Base-by-base conservation (phyloP, 1,140 invertebrate species). In the Anthonomus grandis region DNA sequence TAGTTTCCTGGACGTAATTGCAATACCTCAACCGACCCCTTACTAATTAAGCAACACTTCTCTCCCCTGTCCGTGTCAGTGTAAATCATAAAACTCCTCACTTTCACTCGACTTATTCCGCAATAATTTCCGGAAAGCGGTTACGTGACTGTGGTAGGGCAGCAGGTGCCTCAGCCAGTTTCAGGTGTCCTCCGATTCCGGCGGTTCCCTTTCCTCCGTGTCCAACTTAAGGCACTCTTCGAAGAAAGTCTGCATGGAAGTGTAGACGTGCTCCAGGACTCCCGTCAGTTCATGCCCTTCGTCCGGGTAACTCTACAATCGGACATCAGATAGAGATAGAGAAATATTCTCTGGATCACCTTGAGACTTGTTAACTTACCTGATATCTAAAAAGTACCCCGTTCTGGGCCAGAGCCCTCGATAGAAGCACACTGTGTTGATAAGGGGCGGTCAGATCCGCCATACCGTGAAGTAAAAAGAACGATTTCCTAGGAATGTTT, bases 391-490 rank as follows among this genome's bases (percentile, higher is more conserved):
- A 96, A 58, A 94, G 81, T 57, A 95, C 84, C 65, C 89, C 88
- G 51, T 87, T 87, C 65, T 90, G 84, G 18, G 90, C 86, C 57
- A 97, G 81, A 56, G 91, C 87, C 70, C 89, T 86, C 25, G 93
- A 90, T 49, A 96, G 81, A 70, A 91, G 83, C 71, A 95, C 85
- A 55, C 87, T 88, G 75, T 97, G 93, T 65, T 92, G 89, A 77
- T 94, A 93, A 66, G 94, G 94, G 63, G 93, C 90, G 66, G 90
- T 90, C 62, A 94, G 83, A 75, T 95, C 92, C 9, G 87, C 88
- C 70, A 94, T 81, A 57, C 93, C 93, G 70, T 96, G 94, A 66
- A 97, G 79, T 57, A 97, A 78, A 74, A 93, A 90, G 67, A 94
- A 85, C 51, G 89, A 89, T 71, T 91, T 86, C 65, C 85, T 83